Conservation (phyloP, 2,797 vertebrate genomes). For the Echeneis naucrates region DNA sequence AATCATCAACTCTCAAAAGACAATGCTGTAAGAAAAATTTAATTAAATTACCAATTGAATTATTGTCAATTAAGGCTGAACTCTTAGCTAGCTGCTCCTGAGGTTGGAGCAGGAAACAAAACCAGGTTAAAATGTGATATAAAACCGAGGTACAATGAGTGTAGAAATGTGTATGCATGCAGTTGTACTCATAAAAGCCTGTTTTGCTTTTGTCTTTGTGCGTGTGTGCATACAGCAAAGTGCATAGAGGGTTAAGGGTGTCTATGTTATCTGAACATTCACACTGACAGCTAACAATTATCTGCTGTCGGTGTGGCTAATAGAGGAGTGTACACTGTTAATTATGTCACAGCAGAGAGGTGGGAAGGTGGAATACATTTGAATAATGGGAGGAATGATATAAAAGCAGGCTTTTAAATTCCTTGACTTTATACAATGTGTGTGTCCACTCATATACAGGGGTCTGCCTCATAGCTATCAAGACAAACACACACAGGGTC, state of each 20-base stretch:
- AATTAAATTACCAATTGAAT: slow-evolving; percentile 69
- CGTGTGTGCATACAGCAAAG: slow-evolving; percentile 32
- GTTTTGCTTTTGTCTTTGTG: slow-evolving; percentile 20
- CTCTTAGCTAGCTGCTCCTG: slow-evolving; percentile 46
- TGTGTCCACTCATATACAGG: slow-evolving; percentile 45
- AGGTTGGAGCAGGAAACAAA: slow-evolving; percentile 23
- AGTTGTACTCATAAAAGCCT: not conserved
- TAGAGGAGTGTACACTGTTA: slow-evolving; percentile 80
- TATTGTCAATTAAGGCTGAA: slow-evolving; percentile 49
- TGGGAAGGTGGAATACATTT: slow-evolving; percentile 83
- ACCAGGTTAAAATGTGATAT: slow-evolving; percentile 15
- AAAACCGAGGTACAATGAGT: not conserved
- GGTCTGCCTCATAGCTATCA: slow-evolving; percentile 43
- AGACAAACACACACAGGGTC: slow-evolving; percentile 47
- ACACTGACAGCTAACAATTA: slow-evolving; percentile 84
- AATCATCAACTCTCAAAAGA: slow-evolving; percentile 51
- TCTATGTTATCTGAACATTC: slow-evolving; percentile 68
- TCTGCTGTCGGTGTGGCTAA: slow-evolving; percentile 73
- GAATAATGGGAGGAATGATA: slow-evolving; percentile 78
- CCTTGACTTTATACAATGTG: slow-evolving; percentile 55
- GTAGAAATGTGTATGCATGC: slow-evolving; percentile 3
- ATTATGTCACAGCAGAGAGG: slow-evolving; percentile 79
- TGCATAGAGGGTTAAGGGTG: slow-evolving; percentile 54
- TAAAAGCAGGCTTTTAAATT: slow-evolving; percentile 60
- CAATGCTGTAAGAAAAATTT: slow-evolving; percentile 61